phyloP scores from a whole-genome alignment of 2,113 vertebrate species.

The Oenanthe melanoleuca region DNA sequence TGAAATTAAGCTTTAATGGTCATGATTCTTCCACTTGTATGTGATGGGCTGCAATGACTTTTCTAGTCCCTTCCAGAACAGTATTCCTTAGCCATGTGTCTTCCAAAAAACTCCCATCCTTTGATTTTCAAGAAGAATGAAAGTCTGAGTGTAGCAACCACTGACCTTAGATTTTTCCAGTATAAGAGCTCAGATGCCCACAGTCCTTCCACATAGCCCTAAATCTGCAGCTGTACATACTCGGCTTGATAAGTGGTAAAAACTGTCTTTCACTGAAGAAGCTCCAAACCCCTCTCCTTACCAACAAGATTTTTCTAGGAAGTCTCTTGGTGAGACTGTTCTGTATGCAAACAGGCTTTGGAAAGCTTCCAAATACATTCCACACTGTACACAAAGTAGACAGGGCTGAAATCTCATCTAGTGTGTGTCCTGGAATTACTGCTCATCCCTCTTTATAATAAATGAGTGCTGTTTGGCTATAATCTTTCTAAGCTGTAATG shows the following conservation, averaged over 20 bases:
- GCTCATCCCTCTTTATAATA: slow-evolving; percentile 1
- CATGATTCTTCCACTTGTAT: not conserved
- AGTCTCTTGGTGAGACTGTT: not conserved
- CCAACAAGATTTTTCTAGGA: not conserved
- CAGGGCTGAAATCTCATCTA: not conserved
- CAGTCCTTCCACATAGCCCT: not conserved
- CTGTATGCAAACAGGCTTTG: not conserved
- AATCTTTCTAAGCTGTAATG: slow-evolving; percentile 34
- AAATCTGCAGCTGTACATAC: not conserved
- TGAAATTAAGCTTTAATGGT: not conserved
- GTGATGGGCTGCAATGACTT: not conserved
- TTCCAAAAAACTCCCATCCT: not conserved
- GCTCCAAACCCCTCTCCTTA: not conserved
- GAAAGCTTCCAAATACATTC: not conserved
- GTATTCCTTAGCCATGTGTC: not conserved
- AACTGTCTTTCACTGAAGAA: not conserved
- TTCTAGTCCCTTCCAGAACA: not conserved
- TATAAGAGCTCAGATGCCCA: not conserved
- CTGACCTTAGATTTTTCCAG: not conserved
- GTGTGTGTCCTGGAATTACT: not conserved
- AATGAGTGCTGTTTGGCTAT: slow-evolving; percentile 40
- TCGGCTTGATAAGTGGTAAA: fast-evolving
- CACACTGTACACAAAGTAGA: not conserved
- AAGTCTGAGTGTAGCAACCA: not conserved
- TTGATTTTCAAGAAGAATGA: not conserved